phyloP scores from a whole-genome alignment of 2,113 vertebrate species.

The Apteryx mantelli region DNA sequence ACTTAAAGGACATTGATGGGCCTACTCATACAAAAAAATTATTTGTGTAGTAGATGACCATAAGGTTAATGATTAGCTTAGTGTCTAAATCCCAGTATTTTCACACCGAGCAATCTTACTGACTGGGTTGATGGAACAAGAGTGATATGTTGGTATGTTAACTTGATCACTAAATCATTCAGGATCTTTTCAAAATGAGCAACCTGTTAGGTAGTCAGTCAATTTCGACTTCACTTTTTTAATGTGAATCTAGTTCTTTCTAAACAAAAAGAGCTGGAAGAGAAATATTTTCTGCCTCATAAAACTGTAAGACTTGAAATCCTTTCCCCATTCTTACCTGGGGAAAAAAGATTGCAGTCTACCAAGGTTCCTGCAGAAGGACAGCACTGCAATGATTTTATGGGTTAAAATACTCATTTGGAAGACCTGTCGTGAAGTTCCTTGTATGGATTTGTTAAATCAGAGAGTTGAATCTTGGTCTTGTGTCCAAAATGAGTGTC shows the following conservation, averaged over 20 bases:
- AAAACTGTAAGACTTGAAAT: neutral
- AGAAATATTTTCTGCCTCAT: neutral
- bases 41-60: neutral
- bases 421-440: neutral
- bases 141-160: neutral
- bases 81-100: neutral
- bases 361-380: neutral
- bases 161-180: neutral
- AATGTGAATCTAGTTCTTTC: neutral
- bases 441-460: neutral
- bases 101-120: neutral
- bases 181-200: neutral
- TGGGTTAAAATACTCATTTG: no score
- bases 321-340: neutral
- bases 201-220: neutral
- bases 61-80: neutral
- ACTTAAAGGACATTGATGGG: neutral
- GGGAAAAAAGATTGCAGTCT: neutral
- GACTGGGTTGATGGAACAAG: neutral
- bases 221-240: neutral
- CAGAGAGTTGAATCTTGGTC: neutral
- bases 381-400: neutral
- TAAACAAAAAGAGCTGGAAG: neutral
- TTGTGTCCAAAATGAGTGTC: neutral
- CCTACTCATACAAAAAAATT: neutral